Base-by-base conservation (phyloP, 1,140 invertebrate species). In the Hestina assimilis region DNA sequence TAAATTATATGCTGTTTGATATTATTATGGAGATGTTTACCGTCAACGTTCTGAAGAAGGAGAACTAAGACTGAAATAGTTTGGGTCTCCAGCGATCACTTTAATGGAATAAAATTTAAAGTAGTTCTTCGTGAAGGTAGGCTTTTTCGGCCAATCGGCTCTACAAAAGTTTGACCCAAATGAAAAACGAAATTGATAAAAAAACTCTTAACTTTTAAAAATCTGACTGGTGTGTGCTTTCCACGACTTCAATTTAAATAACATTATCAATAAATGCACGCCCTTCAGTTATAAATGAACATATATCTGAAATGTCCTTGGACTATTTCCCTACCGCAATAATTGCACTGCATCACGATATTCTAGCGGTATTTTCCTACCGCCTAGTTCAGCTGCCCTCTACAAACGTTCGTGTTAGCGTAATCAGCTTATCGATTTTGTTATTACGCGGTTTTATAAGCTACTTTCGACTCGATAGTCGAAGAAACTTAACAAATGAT, bases 331-430 rank as follows among this genome's bases (percentile, higher is more conserved):
- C 55, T 58, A 64, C 48, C 54, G 59, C 41, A 69, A 78, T 83
- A 83, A 83, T 83, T 78, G 73, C 72, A 72, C 72, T 76, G 66
- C 72, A 78, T 73, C 77, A 81, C 82, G 82, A 69, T 60, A 66
- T 59, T 67, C 33, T 50, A 53, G 45, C 51, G 24, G 55, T 42
- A 43, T 28, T 58, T 59, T 51, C n/a, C n/a, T n/a, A 60, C 53
- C 15, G 15, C 33, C 56, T 43, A 29, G 15, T 47, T 14, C 40
- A 57, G 53, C 59, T 57, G 55, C 65, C 59, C 42, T 61, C 58
- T 48, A 63, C 60, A 58, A 63, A 41, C 26, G 59, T 62, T 60
- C 59, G 59, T 69, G 55, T 66, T 53, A 53, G 43, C 31, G 63
- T 66, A 66, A 69, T 63, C 63, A 52, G 40, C 60, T 63, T 69